phyloP scores from a whole-genome alignment of 1,140 invertebrate genomes.

The Helicoverpa armigera region DNA sequence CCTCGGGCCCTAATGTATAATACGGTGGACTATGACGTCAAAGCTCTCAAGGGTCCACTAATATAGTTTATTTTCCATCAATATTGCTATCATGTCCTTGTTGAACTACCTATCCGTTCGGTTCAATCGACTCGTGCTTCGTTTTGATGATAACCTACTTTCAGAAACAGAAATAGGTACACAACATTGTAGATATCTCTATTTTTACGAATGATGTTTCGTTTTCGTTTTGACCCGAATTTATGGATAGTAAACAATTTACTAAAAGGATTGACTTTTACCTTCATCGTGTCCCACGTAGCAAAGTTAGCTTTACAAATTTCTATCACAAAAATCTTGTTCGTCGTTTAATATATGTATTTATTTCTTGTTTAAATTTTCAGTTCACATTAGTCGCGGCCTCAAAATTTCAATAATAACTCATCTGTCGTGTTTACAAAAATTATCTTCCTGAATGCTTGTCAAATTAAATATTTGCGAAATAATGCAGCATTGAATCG shows the following conservation, averaged over 20 bases:
- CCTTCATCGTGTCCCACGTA: background rate
- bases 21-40: constrained; percentile 10
- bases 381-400: background rate
- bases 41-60: constrained; percentile 22
- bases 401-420: constrained; percentile 10
- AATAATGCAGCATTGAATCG: constrained; percentile 21
- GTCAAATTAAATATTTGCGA: constrained; percentile 31
- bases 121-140: background rate
- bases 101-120: background rate
- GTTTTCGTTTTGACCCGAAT: no score
- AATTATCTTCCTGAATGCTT: constrained; percentile 15
- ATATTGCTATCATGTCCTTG: constrained; percentile 28
- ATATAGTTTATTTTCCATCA: constrained; percentile 36
- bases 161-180: background rate
- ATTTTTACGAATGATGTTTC: background rate
- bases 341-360: background rate
- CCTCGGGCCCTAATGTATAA: constrained; percentile 22
- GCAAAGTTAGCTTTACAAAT: background rate
- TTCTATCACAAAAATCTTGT: background rate
- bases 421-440: background rate
- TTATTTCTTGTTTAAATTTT: no score
- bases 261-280: no score
- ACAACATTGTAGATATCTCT: background rate
- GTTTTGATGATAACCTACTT: constrained; percentile 26
- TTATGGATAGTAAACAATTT: no score